Evolutionary conservation across 30 jellyfish, hydroid and myxozoan genomes (phyloP), one percentile per base, ranked within the genome.

Genomic region (Clytia hemisphaerica): DNA sequence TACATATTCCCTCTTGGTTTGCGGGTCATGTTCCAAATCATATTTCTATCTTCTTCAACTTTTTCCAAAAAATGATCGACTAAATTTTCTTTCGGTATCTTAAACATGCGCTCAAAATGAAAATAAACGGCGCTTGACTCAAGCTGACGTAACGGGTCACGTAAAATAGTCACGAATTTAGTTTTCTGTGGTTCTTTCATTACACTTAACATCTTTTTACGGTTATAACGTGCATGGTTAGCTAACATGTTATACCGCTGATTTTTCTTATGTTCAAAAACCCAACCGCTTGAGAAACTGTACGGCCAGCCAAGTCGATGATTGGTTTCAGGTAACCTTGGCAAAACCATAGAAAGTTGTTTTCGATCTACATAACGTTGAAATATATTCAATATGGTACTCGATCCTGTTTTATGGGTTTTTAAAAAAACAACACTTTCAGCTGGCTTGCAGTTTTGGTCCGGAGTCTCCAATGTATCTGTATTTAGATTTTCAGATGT

Each of bases 361-460:
- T 69, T 42, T 4, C 36, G 19, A 4, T 45, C 35, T 2, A 75
- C 16, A 45, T 25, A 45, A 6, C 81, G 29, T 30, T 69, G 81
- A 51, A 69, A 25, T 18, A 69, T 45, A 34, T 69, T 69, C 4
- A 53, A 22, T 15, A 69, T 53, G 46, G 81, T 69, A 21, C 75
- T 40, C 15, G 81, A 69, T 15, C 81, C 81, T 19, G 81, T 69
- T 45, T 69, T 69, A 25, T 69, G 81, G 2, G 81, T 69, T 69
- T 69, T 69, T 25, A 69, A 6, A 4, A 69, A 69, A 3, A 69
- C 40, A 30, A 69, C 76, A 69, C 49, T 38, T 3, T 42, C n/a
- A n/a, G n/a, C n/a, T n/a, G n/a, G n/a, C n/a, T n/a, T n/a, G n/a
- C n/a, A n/a, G n/a, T n/a, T n/a, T n/a, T n/a, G n/a, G n/a, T n/a